phyloP scores from a whole-genome alignment of 2,797 vertebrate species.

The Coccyzus lansbergi region DNA sequence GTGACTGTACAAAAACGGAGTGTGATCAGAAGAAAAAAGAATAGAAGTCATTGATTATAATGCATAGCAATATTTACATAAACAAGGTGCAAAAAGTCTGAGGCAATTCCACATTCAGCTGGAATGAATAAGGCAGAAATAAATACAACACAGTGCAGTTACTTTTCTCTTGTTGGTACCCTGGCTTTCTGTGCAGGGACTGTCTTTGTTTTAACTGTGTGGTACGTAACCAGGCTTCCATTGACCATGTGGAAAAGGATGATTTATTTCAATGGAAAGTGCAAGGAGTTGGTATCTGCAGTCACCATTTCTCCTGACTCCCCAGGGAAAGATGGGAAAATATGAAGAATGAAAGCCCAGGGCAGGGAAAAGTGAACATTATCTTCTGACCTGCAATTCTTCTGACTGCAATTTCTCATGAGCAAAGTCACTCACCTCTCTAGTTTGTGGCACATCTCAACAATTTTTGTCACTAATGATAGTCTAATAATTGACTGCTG shows the following conservation, averaged over 20 bases:
- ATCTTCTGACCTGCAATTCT: conserved; percentile 13
- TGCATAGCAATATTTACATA: neutral
- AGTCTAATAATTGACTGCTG: conserved; percentile 47
- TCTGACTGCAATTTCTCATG: neutral
- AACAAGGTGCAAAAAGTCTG: neutral
- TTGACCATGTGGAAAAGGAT: neutral
- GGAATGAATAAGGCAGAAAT: neutral
- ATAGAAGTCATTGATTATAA: neutral
- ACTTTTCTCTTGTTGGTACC: neutral
- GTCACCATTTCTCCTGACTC: neutral
- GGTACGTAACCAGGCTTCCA: neutral
- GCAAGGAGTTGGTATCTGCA: neutral
- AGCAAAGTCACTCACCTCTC: neutral
- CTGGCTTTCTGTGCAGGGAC: neutral
- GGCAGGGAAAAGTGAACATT: neutral
- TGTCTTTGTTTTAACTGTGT: neutral
- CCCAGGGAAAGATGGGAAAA: neutral
- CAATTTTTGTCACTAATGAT: conserved; percentile 24
- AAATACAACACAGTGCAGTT: neutral
- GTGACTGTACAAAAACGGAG: neutral
- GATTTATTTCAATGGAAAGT: neutral
- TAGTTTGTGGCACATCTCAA: neutral
- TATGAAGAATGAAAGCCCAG: neutral
- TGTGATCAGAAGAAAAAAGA: neutral
- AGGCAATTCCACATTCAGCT: neutral